phyloP scores from a whole-genome alignment of 2,113 vertebrate genomes.

The Pelvicachromis taeniatus region DNA sequence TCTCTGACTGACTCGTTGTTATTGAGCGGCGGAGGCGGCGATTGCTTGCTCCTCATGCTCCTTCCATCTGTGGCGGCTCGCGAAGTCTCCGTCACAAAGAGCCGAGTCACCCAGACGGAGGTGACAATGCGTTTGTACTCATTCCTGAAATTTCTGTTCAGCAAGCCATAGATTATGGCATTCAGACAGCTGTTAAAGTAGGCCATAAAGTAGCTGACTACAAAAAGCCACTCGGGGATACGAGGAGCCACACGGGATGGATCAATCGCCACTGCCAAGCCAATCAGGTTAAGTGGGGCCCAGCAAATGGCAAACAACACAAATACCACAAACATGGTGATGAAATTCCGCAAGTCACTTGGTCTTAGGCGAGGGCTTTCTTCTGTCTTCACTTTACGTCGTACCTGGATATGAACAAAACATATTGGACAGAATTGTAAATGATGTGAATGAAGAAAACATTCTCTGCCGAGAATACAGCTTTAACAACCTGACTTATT shows the following conservation, averaged over 20 bases:
- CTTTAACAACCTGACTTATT: too few species aligned
- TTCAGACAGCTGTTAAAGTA: constrained; percentile 96
- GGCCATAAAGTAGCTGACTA: constrained; percentile 91
- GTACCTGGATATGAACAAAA: constrained; percentile 59
- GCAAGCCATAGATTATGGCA: constrained; percentile 86
- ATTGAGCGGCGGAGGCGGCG: constrained; percentile 76
- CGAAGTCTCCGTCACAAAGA: constrained; percentile 80
- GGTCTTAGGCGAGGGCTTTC: constrained; percentile 72
- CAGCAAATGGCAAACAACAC: constrained; percentile 91
- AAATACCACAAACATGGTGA: constrained; percentile 92
- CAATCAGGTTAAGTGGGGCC: constrained; percentile 90
- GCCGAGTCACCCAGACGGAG: constrained; percentile 80
- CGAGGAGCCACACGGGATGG: constrained; percentile 77
- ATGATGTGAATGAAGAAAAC: not conserved
- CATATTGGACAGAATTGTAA: not conserved
- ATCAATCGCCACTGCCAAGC: constrained; percentile 82
- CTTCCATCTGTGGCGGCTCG: constrained; percentile 74
- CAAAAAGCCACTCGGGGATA: constrained; percentile 87
- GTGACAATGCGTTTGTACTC: constrained; percentile 87
- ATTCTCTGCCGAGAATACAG: not conserved
- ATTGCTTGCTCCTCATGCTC: constrained; percentile 78
- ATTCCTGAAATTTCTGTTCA: constrained; percentile 89
- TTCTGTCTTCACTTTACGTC: constrained; percentile 80
- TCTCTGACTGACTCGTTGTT: constrained; percentile 74
- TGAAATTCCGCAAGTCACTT: constrained; percentile 83